phyloP scores from a whole-genome alignment of 2,888 invertebrate species.

The Cataglyphis cursor region DNA sequence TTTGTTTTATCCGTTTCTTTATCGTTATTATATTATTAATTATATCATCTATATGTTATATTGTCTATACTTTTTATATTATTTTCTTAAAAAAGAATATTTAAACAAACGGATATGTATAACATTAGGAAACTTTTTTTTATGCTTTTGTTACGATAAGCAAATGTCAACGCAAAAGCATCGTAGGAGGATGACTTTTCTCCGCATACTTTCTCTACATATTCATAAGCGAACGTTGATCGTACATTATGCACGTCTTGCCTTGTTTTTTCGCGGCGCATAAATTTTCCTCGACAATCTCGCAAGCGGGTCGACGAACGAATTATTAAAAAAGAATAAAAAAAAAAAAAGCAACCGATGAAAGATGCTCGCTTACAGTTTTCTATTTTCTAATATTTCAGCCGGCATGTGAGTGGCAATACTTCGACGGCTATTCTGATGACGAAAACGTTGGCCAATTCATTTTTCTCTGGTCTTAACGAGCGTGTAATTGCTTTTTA shows the following conservation, averaged over 20 bases:
- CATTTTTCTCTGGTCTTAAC: conserved; percentile 75
- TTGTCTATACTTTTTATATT: not conserved
- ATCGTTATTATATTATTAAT: not conserved
- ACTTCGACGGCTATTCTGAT: conserved; percentile 40
- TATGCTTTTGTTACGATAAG: not conserved
- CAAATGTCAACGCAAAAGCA: conserved; percentile 5
- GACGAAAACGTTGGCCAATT: conserved; percentile 55
- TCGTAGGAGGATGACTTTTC: not conserved
- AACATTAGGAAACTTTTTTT: not conserved
- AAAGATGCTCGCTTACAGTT: conserved; percentile 10
- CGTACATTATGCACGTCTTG: conserved; percentile 36
- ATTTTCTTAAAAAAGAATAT: not conserved
- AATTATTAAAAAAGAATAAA: conserved; percentile 23
- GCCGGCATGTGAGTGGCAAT: conserved; percentile 37
- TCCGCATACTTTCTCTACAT: conserved; percentile 16
- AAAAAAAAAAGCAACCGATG: not conserved
- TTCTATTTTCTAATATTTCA: conserved; percentile 47
- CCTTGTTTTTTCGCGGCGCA: conserved; percentile 42
- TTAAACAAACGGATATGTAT: not conserved
- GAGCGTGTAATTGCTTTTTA: conserved; percentile 81
- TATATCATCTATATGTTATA: not conserved
- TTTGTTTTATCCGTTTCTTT: not conserved
- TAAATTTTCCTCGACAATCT: conserved; percentile 51
- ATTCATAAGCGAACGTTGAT: conserved; percentile 46
- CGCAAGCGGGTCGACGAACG: conserved; percentile 29